Evolutionary conservation across 2,113 vertebrate species (phyloP), one percentile per base, ranked within the genome.

Genomic region (Psephotus haematonotus): DNA sequence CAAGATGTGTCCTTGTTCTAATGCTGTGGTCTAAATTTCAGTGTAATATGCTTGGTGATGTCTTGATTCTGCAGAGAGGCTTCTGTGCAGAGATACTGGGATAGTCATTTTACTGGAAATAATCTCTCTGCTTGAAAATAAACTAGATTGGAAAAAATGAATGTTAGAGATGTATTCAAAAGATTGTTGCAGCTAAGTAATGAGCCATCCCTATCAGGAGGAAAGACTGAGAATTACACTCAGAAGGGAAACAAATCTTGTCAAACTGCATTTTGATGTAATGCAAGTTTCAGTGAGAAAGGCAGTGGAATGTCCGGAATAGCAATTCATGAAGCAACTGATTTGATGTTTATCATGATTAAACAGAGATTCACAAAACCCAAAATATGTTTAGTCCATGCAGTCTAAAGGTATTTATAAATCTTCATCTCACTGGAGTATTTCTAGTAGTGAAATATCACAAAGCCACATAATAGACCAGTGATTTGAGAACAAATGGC

Each of bases 1-100:
- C 82, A 82, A 94, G 90, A 90, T 64, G 47, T 35, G 60, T 90
- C 64, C 82, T 94, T 94, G 85, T 88, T 86, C 68, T 29, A 43
- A 88, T 35, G 49, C 63, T 35, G 43, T 52, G 46, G 64, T 95
- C 63, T 83, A 86, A 46, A 55, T 88, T 52, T 70, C 81, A 80
- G 75, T 63, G 60, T 31, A 82, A 64, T 59, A 23, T 50, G 43
- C 52, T 5, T 25, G 31, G 25, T 46, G 55, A 59, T 86, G 68
- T 68, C 53, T 88, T 92, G 50, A 88, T 92, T 88, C 76, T 88
- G 39, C 55, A 83, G 82, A 85, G 50, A 72, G 29, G 43, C 46
- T 63, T 43, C 49, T 62, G 55, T 41, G 44, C 44, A 53, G 75
- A 33, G 53, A 59, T 25, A 41, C 28, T 24, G 28, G 19, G 44